phyloP scores from a whole-genome alignment of 1,140 invertebrate species.

The Scaptomyza montana region DNA sequence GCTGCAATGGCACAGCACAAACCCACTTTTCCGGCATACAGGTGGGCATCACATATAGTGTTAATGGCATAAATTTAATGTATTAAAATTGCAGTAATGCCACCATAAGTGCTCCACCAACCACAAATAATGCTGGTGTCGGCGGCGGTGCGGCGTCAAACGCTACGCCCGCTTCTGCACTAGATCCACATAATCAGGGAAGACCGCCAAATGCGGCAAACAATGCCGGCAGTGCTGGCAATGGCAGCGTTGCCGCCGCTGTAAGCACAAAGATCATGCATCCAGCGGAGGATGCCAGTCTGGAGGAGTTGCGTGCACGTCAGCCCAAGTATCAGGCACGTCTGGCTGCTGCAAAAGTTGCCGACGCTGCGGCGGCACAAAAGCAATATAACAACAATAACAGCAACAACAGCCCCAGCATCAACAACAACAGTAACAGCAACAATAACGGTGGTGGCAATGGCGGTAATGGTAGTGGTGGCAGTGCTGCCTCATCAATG shows the following conservation, averaged over 20 bases:
- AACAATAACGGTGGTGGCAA: constrained; percentile 45
- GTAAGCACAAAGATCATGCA: constrained; percentile 96
- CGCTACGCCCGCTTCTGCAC: constrained; percentile 69
- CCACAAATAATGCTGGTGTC: constrained; percentile 84
- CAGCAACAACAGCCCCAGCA: constrained; percentile 62
- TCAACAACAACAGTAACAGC: constrained; percentile 30
- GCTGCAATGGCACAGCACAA: constrained; percentile 87
- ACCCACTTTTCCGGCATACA: constrained; percentile 92
- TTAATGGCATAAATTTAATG: neutral
- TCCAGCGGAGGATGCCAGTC: constrained; percentile 95
- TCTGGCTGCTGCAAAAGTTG: constrained; percentile 65
- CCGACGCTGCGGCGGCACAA: constrained; percentile 78
- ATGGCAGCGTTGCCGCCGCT: constrained; percentile 67
- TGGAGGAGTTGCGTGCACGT: constrained; percentile 93
- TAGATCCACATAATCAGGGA: constrained; percentile 69
- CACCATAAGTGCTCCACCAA: constrained; percentile 88
- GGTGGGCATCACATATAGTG: constrained; percentile 77
- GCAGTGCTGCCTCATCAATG: constrained; percentile 52
- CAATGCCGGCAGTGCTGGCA: constrained; percentile 33
- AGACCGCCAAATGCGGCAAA: constrained; percentile 49
- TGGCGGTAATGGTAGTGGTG: constrained; percentile 28
- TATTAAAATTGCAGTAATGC: constrained; percentile 85
- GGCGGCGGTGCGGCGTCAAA: constrained; percentile 54
- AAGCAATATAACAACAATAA: constrained; percentile 57
- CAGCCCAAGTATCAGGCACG: constrained; percentile 88